Evolutionary conservation across 2,113 vertebrate species (phyloP), one percentile per base, ranked within the genome.

Genomic region (Lates calcarifer): DNA sequence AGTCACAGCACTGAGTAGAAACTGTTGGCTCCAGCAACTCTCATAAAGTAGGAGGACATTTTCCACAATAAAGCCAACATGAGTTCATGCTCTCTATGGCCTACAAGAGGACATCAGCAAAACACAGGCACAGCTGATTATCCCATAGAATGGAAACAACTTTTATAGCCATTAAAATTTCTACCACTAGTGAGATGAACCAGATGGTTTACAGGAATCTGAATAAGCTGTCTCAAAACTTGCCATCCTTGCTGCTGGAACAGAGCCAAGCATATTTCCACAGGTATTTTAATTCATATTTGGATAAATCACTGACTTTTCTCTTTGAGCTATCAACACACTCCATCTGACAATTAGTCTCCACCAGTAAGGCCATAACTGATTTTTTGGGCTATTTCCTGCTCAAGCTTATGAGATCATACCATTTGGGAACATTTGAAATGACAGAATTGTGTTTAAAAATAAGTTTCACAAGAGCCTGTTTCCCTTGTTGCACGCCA

Each of bases 91-190:
- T 77, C 24, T 64, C 71, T 83, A 55, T 49, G 66, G 76, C 37
- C 28, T 58, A 61, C 24, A 66, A 62, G 35, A 63, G 77, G 69
- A 77, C 57, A 85, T 66, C 61, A 84, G 55, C 74, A 35, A 39
- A 62, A 71, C 61, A 49, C 72, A 13, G 41, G 41, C 24, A 43
- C 62, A 56, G 70, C 67, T 62, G 70, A 89, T 80, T 79, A 77
- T 61, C 66, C 29, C 51, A 56, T 70, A 66, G 87, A 92, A 81
- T 61, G 24, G 43, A 86, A 87, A 70, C 45, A 64, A 81, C 75
- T 75, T 91, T 90, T 84, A 90, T 67, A 63, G 77, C 39, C 31
- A 73, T 73, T 90, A 82, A 57, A 56, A 68, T 77, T 83, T 81
- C n/a, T 83, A 28, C 65, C 56, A 80, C 65, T 57, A 64, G 43